phyloP scores from a whole-genome alignment of 2,113 vertebrate genomes.

The Aptenodytes patagonicus region DNA sequence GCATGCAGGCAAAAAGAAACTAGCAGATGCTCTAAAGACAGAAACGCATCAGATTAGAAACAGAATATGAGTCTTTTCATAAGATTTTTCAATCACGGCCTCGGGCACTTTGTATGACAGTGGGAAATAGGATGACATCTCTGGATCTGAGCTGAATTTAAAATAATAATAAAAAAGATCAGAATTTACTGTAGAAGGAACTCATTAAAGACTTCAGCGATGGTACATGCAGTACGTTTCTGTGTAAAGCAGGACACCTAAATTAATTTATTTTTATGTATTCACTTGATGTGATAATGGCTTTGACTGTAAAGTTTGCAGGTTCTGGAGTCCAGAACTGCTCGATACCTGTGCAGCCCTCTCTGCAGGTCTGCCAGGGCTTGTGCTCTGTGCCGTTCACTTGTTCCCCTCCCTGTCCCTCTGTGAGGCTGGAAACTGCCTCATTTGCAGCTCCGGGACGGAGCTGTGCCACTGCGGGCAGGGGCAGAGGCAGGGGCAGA shows the following conservation, averaged over 20 bases:
- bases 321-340: background rate
- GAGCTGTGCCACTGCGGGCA: background rate
- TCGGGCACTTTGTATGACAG: background rate
- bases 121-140: background rate
- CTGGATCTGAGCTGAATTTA: conserved; percentile 5
- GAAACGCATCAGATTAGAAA: background rate
- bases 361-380: background rate
- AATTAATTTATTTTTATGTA: background rate
- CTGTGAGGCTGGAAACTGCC: background rate
- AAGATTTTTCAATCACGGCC: background rate
- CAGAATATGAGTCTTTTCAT: background rate
- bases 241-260: background rate
- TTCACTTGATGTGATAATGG: background rate
- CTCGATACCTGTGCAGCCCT: background rate
- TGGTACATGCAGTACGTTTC: background rate
- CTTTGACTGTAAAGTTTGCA: background rate
- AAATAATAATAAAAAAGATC: background rate
- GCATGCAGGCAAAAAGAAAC: background rate
- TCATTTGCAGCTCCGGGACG: background rate
- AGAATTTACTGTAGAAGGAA: background rate
- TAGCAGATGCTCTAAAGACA: background rate
- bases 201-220: background rate
- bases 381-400: background rate
- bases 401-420: background rate
- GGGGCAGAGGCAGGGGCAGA: background rate